phyloP scores from a whole-genome alignment of 2,113 vertebrate genomes.

The Daubentonia madagascariensis region DNA sequence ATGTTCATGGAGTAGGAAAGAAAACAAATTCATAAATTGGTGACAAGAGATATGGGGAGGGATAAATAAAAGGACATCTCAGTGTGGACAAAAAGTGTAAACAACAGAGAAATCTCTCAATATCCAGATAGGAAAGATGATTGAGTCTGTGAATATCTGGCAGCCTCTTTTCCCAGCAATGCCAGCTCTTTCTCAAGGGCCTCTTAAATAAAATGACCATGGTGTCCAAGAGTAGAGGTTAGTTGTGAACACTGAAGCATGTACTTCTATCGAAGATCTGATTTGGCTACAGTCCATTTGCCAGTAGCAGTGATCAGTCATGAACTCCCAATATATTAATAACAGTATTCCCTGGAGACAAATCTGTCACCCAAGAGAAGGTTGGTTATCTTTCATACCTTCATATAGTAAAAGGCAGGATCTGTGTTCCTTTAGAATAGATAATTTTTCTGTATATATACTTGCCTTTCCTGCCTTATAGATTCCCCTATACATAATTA shows the following conservation, averaged over 20 bases:
- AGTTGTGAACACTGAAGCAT: neutral
- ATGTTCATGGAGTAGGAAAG: neutral
- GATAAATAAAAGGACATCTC: neutral
- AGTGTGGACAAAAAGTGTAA: neutral
- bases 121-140: neutral
- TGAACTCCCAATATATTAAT: neutral
- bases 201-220: neutral
- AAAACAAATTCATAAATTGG: neutral
- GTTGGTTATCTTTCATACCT: neutral
- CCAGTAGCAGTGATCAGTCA: neutral
- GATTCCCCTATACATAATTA: neutral
- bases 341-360: neutral
- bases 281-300: neutral
- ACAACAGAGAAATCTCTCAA: neutral
- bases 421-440: neutral
- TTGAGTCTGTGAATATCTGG: neutral
- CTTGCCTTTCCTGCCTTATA: neutral
- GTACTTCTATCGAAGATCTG: neutral
- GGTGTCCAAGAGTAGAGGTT: neutral
- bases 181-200: neutral
- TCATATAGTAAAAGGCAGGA: neutral
- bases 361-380: neutral
- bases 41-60: neutral
- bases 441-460: neutral
- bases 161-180: neutral